Conservation (phyloP, 2,797 vertebrate species). For the Liparis tanakae region DNA sequence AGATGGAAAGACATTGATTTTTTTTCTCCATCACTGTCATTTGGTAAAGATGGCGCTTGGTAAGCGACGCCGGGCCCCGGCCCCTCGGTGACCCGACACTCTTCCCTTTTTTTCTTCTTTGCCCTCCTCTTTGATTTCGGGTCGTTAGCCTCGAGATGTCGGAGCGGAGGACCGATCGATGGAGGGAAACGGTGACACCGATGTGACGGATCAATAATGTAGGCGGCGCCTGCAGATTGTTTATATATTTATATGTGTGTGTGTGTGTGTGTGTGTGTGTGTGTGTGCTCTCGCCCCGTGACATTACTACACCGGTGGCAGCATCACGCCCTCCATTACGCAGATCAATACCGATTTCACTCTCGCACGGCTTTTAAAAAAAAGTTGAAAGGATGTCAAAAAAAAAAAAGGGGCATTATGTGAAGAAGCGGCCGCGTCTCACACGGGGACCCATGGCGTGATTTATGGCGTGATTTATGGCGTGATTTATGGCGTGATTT, state of each 20-base stretch:
- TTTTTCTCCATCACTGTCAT: slow-evolving; percentile 52
- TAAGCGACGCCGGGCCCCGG: slow-evolving; percentile 53
- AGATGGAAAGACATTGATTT: slow-evolving; percentile 69
- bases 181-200: slow-evolving; percentile 54
- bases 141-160: slow-evolving; percentile 45
- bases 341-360: slow-evolving; percentile 67
- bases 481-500: neutral
- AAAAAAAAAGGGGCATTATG: slow-evolving; percentile 21
- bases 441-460: neutral
- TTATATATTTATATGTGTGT: neutral
- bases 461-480: no score
- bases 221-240: slow-evolving; percentile 39
- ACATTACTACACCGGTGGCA: slow-evolving; percentile 55
- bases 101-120: no score
- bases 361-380: slow-evolving; percentile 12
- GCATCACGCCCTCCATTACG: slow-evolving; percentile 59
- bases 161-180: slow-evolving; percentile 60
- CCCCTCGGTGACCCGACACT: slow-evolving; percentile 66
- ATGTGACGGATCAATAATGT: slow-evolving; percentile 68
- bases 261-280: slow-evolving; percentile 14
- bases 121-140: slow-evolving; percentile 51
- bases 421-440: slow-evolving; percentile 9
- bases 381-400: slow-evolving; percentile 45
- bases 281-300: slow-evolving; percentile 43
- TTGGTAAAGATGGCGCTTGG: slow-evolving; percentile 63